Percentiles rank a stretch among this genome's conserved stretches.
Conservation (phyloP, 2,113 vertebrate genomes). For the Smithornis capensis region DNA sequence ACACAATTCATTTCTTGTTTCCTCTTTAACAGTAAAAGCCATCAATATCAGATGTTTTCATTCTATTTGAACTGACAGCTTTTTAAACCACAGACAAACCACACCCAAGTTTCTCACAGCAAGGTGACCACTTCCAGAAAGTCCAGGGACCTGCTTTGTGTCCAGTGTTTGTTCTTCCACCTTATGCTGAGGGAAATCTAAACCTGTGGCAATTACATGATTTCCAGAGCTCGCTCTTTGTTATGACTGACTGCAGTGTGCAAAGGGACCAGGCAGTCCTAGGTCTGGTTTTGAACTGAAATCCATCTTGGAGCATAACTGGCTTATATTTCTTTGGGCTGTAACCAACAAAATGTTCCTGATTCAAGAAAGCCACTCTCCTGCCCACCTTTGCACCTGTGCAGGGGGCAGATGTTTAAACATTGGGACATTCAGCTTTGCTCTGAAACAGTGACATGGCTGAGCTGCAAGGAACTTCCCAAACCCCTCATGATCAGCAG, state of each 20-base stretch:
- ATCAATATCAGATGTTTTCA: rapidly evolving
- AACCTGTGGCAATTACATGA: rapidly evolving
- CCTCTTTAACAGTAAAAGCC: not conserved
- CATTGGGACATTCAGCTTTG: not conserved
- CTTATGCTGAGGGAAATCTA: not conserved
- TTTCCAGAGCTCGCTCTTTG: not conserved
- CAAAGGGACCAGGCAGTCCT: not conserved
- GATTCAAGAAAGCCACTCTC: not conserved
- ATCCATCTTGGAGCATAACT: not conserved
- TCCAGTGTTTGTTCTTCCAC: not conserved
- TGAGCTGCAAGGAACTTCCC: not conserved
- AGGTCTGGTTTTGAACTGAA: not conserved
- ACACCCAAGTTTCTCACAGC: rapidly evolving
- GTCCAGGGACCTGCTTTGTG: rapidly evolving
- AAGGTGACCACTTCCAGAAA: not conserved
- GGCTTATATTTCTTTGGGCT: not conserved
- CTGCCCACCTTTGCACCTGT: rapidly evolving
- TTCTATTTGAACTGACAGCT: not conserved
- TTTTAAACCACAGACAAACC: not conserved
- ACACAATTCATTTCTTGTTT: not conserved
- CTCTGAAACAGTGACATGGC: rapidly evolving
- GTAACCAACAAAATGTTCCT: not conserved
- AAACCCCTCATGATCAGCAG: not conserved
- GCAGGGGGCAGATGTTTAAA: not conserved
- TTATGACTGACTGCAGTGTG: not conserved